These are phyloP conservation scores for Ptychochromis oligacanthus DNA, from an alignment of 2,113 vertebrate species.

Conservation along the genomic window DNA sequence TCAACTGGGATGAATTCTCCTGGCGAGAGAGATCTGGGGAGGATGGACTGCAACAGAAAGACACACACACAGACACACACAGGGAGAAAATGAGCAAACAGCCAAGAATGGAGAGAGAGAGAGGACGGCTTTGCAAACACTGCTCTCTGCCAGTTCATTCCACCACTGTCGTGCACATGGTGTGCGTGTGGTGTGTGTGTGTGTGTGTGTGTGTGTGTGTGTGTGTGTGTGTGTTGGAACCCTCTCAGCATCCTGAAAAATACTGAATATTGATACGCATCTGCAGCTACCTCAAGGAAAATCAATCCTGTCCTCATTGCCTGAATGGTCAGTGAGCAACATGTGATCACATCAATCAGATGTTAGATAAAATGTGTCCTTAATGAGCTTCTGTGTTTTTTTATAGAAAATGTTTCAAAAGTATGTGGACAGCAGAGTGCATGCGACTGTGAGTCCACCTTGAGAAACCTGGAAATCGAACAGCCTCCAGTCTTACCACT, in stretches of 20 bases:
- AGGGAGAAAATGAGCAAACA: neutral
- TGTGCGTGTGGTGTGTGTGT: neutral
- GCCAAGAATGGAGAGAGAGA: neutral
- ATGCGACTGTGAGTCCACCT: neutral
- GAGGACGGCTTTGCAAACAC: neutral
- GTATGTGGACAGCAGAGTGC: neutral
- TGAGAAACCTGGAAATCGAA: rapidly evolving
- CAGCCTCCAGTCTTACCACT: no score
- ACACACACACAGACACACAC: neutral
- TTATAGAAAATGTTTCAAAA: neutral
- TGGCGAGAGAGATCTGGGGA: conserved; percentile 46
- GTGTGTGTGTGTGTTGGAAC: neutral
- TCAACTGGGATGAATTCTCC: conserved; percentile 35
- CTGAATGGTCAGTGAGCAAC: neutral
- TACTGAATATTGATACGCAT: neutral
- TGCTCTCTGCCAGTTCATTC: neutral
- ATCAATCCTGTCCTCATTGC: neutral
- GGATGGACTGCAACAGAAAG: conserved; percentile 70
- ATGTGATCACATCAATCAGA: neutral
- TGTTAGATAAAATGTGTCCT: neutral
- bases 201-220: neutral
- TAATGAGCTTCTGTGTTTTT: rapidly evolving
- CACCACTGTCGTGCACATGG: neutral
- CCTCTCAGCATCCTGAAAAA: neutral
- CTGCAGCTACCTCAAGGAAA: neutral